A percentile compares a stretch with the other conserved stretches of the same genome.
Evolutionary conservation across 2,888 invertebrate genomes (phyloP).

Genomic region (Xestia xanthographa): DNA sequence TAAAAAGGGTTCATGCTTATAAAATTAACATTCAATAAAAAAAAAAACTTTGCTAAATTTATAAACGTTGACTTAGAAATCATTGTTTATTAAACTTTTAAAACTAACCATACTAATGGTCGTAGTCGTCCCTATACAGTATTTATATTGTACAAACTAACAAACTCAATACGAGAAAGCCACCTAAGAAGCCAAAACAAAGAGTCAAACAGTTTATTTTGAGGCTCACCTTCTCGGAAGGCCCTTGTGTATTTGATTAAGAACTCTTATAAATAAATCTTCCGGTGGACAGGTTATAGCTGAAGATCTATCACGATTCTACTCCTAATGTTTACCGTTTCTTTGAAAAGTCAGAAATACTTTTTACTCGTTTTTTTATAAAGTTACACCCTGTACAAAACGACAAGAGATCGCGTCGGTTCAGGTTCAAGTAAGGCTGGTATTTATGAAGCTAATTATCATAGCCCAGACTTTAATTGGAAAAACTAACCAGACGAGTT

Average conservation of each 20-base stretch:
- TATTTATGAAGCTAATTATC: not conserved
- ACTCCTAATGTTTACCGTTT: constrained; percentile 43
- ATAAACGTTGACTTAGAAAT: not conserved
- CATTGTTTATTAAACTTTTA: not conserved
- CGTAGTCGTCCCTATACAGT: constrained; percentile 57
- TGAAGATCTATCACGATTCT: constrained; percentile 58
- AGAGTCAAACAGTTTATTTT: constrained; percentile 79
- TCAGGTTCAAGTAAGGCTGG: not conserved
- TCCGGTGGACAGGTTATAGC: constrained; percentile 69
- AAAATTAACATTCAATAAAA: not conserved
- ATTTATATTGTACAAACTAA: constrained; percentile 75
- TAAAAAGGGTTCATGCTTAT: not conserved
- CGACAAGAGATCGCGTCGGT: not conserved
- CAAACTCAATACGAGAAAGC: constrained; percentile 76
- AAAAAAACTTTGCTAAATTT: not conserved
- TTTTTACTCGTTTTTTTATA: not conserved
- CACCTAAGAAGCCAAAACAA: constrained; percentile 87
- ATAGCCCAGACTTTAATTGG: not conserved
- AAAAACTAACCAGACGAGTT: constrained; percentile 1
- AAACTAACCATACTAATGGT: constrained; percentile 69
- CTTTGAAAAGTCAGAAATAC: constrained; percentile 27
- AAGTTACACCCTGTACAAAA: not conserved
- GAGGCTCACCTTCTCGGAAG: constrained; percentile 80
- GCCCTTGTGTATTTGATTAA: constrained; percentile 83
- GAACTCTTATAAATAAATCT: constrained; percentile 83